Base-by-base conservation (phyloP, 1,140 invertebrate species). In the Drosophila mayri region DNA sequence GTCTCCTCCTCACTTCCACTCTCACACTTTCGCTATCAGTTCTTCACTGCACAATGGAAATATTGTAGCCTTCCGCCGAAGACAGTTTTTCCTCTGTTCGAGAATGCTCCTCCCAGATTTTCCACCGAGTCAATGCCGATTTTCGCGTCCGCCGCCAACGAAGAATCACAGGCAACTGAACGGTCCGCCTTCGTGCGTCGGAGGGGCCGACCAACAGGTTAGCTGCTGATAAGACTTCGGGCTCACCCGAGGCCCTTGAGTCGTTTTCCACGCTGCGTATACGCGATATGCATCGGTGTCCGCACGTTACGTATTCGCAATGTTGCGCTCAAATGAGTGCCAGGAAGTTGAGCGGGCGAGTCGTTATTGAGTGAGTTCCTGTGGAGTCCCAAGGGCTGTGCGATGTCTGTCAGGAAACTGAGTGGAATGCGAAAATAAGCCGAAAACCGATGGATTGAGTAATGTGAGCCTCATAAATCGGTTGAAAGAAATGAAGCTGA, bases 161-260 rank as follows among this genome's bases (percentile, higher is more conserved):
- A 88, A 76, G 77, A 78, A 81, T 75, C 77, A 90, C 80, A 84
- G 87, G 80, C 80, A 88, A 88, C 84, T 88, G 84, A 83, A 44
- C 61, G 46, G 28, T 22, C 46, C 46, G 22, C 18, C 32, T 41
- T 62, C 47, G 79, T 54, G 75, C 41, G 58, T 46, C 70, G 44
- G 16, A 41, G 25, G 41, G 40, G 66, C 76, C 71, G 81, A 77
- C 84, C 85, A 90, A 88, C 84, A 88, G 84, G 84, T 87, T 87
- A 84, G 58, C 61, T 47, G 63, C 84, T 87, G 84, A 87, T 87
- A 87, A 87, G 84, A 59, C 41, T 59, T 80, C 85, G 84, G 81
- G 49, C 28, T 22, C 37, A 49, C 22, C 40, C 59, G 74, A 59
- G 41, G 16, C 38, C 22, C 38, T 62, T 20, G 62, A 65, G 57